A percentile compares a stretch with the other conserved stretches of the same genome.
Evolutionary conservation across 1,140 invertebrate species (phyloP).

Genomic region (Zaprionus africanus): DNA sequence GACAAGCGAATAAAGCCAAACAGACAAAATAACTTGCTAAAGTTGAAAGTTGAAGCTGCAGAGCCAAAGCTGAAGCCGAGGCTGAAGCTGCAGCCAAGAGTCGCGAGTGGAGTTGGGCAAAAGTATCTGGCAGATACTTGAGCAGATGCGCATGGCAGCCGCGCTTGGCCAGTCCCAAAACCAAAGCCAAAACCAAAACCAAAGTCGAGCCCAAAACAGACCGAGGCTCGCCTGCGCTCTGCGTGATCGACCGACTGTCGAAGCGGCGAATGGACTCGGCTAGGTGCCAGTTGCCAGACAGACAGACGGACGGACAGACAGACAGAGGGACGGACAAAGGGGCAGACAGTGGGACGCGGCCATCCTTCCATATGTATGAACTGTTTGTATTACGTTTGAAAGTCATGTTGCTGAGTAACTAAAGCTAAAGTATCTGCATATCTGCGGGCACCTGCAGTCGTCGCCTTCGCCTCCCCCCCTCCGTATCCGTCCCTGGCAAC

Average conservation of each 20-base stretch:
- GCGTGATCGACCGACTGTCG: conserved; percentile 79
- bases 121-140: conserved; percentile 71
- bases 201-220: neutral
- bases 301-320: conserved; percentile 30
- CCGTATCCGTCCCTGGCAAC: conserved; percentile 4
- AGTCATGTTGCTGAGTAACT: conserved; percentile 75
- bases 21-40: conserved; percentile 47
- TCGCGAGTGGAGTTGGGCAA: conserved; percentile 53
- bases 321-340: neutral
- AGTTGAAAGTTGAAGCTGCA: conserved; percentile 76
- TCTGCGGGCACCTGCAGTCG: conserved; percentile 29
- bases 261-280: conserved; percentile 37
- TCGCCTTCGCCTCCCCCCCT: conserved; percentile 5
- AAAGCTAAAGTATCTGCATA: conserved; percentile 38
- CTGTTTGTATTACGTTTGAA: conserved; percentile 83
- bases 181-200: neutral
- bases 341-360: conserved; percentile 9
- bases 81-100: conserved; percentile 7
- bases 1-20: conserved; percentile 42
- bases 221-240: conserved; percentile 30
- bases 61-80: conserved; percentile 8
- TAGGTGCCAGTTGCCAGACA: conserved; percentile 39
- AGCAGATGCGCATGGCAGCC: conserved; percentile 31
- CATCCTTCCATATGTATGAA: conserved; percentile 63
- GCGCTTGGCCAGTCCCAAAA: conserved; percentile 1